Base-by-base conservation (phyloP, 1,140 invertebrate genomes). In the Tribolium madens region DNA sequence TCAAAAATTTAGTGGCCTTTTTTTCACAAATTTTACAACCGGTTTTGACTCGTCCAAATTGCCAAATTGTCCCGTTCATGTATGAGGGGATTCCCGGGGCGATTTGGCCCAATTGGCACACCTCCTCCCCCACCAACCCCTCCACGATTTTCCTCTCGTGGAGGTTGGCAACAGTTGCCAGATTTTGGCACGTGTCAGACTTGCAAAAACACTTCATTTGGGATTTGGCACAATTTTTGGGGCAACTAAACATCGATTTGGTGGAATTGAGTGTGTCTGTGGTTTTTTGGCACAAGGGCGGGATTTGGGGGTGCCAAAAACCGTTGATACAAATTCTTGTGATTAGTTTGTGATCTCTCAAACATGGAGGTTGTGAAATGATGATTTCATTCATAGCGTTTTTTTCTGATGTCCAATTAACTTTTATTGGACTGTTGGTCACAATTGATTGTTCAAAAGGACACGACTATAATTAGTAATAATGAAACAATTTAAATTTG, bases 151-250 rank as follows among this genome's bases (percentile, higher is more conserved):
- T 77, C 57, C 48, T 57, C 18, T 77, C 48, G 10, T 42, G 48
- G 1, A 73, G 14, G n/a, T 21, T 73, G 3, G 31, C 26, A 10
- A 78, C 36, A 9, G 9, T 14, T 0, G 76, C 78, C 4, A 79
- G 50, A 10, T 60, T 64, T 9, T 72, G 1, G 15, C 76, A 73
- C 9, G 4, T 12, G n/a, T n/a, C 31, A 9, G 31, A 33, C 10
- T 79, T 81, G 31, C 80, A 81, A 52, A 72, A 81, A 42, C 80
- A 81, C 31, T 77, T 71, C n/a, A 52, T 18, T 13, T 26, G 72
- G 4, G 76, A 53, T 26, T 69, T 72, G 12, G 64, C 73, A 42
- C 80, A 81, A 3, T 72, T 36, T 46, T 81, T 31, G 7, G 80
- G 76, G 50, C 80, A 81, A 5, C 46, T 18, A 68, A 73, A 46